Evolutionary conservation across 1,140 invertebrate species (phyloP).

Genomic region (Armadillidium nasatum): DNA sequence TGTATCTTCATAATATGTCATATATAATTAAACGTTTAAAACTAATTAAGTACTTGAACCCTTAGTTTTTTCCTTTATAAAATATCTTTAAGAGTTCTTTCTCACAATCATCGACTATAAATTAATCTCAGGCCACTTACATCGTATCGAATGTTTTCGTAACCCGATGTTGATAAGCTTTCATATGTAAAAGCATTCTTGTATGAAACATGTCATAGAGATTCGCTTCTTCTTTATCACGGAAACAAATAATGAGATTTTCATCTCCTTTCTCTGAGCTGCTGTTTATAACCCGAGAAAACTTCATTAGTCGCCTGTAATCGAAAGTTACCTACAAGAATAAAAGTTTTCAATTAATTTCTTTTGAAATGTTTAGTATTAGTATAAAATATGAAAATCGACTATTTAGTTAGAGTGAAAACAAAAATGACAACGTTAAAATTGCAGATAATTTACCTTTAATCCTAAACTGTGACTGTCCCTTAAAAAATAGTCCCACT

Average conservation of each 20-base stretch:
- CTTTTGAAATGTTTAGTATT: too few relatives aligned
- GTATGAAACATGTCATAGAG: slow-evolving; percentile 54
- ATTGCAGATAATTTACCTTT: slow-evolving; percentile 27
- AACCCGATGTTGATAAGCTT: slow-evolving; percentile 56
- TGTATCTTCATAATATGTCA: too few relatives aligned
- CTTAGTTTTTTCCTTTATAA: too few relatives aligned
- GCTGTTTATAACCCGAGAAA: slow-evolving; percentile 36
- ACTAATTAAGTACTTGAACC: too few relatives aligned
- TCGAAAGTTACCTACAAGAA: slow-evolving; percentile 37
- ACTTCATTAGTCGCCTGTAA: slow-evolving; percentile 38
- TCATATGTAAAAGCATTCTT: slow-evolving; percentile 51
- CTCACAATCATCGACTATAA: too few relatives aligned
- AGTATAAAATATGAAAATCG: background rate
- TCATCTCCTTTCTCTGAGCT: slow-evolving; percentile 42
- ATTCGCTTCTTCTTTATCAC: slow-evolving; percentile 51
- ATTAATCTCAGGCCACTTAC: slow-evolving; percentile 44
- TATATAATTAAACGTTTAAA: too few relatives aligned
- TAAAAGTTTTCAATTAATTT: background rate
- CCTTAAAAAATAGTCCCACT: slow-evolving; percentile 65
- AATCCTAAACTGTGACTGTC: slow-evolving; percentile 57
- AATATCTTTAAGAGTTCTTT: too few relatives aligned
- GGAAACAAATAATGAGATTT: slow-evolving; percentile 49
- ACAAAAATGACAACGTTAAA: too few relatives aligned
- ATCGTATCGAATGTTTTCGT: slow-evolving; percentile 52
- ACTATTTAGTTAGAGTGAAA: background rate